Conservation (phyloP, 2,113 vertebrate species). For the Rhizomys pruinosus region DNA sequence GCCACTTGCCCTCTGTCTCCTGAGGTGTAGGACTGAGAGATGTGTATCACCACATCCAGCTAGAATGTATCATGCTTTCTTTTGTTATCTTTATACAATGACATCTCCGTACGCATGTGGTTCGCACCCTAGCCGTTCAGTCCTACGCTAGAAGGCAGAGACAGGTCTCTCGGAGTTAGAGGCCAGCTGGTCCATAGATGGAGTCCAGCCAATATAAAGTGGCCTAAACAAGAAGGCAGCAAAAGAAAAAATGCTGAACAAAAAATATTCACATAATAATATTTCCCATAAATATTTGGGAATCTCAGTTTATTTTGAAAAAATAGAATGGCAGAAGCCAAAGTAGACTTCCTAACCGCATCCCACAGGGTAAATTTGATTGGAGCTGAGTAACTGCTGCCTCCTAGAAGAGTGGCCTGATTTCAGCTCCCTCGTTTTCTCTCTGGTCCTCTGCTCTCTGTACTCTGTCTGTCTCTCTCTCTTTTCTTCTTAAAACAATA, state of each 20-base stretch:
- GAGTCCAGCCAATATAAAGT: no score
- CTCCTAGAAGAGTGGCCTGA: not conserved
- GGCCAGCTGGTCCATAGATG: no score
- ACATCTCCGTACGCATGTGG: not conserved
- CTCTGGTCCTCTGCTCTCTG: no score
- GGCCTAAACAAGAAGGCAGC: no score
- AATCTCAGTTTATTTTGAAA: slow-evolving; percentile 51
- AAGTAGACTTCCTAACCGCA: not conserved
- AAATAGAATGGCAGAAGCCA: not conserved
- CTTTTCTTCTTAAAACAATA: no score
- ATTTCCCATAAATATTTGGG: not conserved
- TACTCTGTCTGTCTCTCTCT: no score
- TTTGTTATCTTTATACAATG: not conserved
- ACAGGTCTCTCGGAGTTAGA: no score
- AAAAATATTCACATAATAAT: not conserved
- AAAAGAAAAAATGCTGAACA: not conserved
- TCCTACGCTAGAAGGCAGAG: no score
- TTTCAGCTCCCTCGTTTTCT: not conserved
- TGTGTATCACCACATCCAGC: no score
- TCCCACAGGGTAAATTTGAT: not conserved
- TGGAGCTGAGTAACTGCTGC: not conserved
- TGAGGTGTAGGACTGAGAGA: no score
- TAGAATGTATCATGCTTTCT: not conserved
- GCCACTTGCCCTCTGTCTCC: no score
- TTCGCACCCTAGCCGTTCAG: no score